Conservation (phyloP, 1,140 invertebrate species). For the Mya arenaria region DNA sequence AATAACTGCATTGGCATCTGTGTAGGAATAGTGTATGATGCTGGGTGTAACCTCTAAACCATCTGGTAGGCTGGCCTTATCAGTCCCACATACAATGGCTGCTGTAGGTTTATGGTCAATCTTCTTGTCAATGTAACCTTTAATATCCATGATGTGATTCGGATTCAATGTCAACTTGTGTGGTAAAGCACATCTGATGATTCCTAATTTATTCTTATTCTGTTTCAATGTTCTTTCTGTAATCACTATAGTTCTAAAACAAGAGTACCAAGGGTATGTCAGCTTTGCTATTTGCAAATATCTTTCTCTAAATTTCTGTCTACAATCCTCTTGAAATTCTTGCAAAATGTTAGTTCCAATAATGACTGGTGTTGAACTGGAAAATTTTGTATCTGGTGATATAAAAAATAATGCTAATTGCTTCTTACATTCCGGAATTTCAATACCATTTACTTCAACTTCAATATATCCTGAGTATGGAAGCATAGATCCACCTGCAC, state of each 20-base stretch:
- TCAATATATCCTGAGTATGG: background rate
- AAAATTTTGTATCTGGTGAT: no score
- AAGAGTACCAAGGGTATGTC: background rate
- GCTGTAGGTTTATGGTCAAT: background rate
- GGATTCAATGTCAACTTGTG: background rate
- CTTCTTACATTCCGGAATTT: background rate
- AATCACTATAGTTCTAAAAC: background rate
- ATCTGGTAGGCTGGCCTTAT: background rate
- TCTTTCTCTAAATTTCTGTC: background rate
- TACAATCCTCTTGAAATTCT: background rate
- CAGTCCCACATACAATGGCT: background rate
- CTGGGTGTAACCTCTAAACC: background rate
- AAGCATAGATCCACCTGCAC: background rate
- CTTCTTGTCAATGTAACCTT: background rate
- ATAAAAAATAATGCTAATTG: background rate
- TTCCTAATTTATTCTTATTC: background rate
- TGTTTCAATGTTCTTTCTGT: background rate
- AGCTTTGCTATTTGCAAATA: constrained; percentile 2
- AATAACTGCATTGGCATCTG: background rate
- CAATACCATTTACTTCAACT: background rate
- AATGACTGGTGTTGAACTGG: background rate
- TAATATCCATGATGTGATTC: background rate
- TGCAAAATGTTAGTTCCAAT: constrained; percentile 11
- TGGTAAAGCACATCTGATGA: background rate
- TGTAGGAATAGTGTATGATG: background rate